Conservation (phyloP, 2,113 vertebrate genomes). For the Phoenicopterus ruber region DNA sequence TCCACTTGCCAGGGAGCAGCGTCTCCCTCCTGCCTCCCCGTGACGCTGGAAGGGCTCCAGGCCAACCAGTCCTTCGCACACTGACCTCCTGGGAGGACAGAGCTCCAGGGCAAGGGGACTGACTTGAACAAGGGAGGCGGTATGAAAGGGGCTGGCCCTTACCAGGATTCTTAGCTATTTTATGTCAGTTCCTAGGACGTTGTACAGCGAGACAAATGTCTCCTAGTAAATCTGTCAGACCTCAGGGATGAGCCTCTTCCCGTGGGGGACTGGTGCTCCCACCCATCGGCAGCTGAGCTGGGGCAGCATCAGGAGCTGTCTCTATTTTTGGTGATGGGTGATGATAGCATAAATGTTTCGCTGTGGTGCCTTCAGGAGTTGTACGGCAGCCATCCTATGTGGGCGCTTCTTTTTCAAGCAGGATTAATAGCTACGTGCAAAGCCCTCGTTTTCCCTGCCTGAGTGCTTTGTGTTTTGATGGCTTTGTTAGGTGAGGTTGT, state of each 20-base stretch:
- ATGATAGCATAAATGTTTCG: fast-evolving
- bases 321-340: neutral
- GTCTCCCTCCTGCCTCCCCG: neutral
- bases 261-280: neutral
- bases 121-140: neutral
- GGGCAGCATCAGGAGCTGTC: neutral
- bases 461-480: neutral
- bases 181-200: neutral
- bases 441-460: neutral
- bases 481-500: neutral
- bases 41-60: neutral
- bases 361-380: neutral
- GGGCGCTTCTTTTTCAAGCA: neutral
- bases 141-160: neutral
- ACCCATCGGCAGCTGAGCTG: fast-evolving
- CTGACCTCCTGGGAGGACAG: neutral
- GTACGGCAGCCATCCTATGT: fast-evolving
- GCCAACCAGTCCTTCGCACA: neutral
- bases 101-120: neutral
- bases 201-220: neutral
- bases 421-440: fast-evolving
- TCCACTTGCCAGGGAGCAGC: neutral
- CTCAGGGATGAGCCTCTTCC: neutral
- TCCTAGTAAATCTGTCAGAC: fast-evolving
- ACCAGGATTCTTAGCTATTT: neutral